Evolutionary conservation across 2,888 invertebrate genomes (phyloP), one percentile per base, ranked within the genome.

Genomic region (Amiota minor): DNA sequence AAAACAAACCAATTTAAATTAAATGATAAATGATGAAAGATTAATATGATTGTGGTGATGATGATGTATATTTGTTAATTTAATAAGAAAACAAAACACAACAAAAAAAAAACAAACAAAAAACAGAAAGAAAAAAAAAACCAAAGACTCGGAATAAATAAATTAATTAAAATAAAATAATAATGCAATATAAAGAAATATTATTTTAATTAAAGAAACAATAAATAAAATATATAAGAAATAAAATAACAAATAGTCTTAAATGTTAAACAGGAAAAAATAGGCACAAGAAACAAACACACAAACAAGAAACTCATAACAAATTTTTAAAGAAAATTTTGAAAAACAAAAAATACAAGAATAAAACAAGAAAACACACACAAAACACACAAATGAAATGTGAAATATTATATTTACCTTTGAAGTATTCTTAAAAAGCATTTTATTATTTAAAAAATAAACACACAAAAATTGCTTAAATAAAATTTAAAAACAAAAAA

Each of bases 391-490:
- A 61, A 62, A 49, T 70, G 64, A 64, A 67, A 70, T 74, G 71
- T 70, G 53, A 78, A 74, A 75, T 72, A 77, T 80, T 81, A 74
- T 80, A 82, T 80, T 76, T 70, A 72, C 81, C 53, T 50, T 50
- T 78, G 79, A 83, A 83, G 84, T 84, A 83, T 83, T 83, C 81
- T 82, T 80, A 82, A 84, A 73, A 74, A 77, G 83, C 82, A 85
- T 85, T 85, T 84, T 83, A 84, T 77, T 78, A 77, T 76, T 74
- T 64, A 12, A 69, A n/a, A 55, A 50, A 69, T 14, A 68, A 53
- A 68, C 12, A 65, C 53, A 67, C 45, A 20, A 8, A 69, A 69
- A 12, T n/a, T 62, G 62, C 45, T 35, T 62, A 45, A 62, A 68
- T 23, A 68, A 55, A 46, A 46, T 9, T 9, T 18, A 56, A 18